A percentile compares a stretch with the other conserved stretches of the same genome.
These are phyloP conservation scores for Dolichopus griseipennis DNA, from an alignment of 2,888 invertebrate species.

Conservation along the genomic window DNA sequence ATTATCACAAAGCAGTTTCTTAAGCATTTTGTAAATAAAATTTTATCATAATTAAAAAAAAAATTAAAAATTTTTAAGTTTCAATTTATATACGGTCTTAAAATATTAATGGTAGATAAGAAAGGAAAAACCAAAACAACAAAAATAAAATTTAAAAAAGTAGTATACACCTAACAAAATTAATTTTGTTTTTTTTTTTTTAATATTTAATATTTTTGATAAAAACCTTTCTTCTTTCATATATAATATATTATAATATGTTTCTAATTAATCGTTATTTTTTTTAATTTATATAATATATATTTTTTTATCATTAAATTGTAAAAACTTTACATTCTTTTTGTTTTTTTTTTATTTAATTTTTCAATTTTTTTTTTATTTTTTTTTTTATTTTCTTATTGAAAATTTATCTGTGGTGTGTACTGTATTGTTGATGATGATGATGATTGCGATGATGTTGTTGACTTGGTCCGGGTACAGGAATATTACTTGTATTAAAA, in stretches of 20 bases:
- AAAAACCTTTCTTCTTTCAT: not conserved
- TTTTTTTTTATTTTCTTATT: conserved; percentile 7
- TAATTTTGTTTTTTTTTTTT: not conserved
- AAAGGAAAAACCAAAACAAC: not conserved
- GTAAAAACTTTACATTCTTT: conserved; percentile 7
- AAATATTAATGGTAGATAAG: no score
- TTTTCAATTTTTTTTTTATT: conserved; percentile 8
- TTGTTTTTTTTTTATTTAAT: not conserved
- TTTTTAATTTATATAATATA: conserved; percentile 10
- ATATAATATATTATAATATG: no score
- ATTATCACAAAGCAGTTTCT: no score
- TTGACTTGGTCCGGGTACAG: conserved; percentile 17
- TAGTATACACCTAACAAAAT: not conserved
- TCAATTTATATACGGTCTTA: no score
- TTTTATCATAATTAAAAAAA: no score
- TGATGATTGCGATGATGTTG: conserved; percentile 22
- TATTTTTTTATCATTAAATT: not conserved
- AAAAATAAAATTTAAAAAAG: not conserved
- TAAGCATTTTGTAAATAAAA: no score
- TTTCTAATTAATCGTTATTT: not conserved
- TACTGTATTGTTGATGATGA: conserved; percentile 21
- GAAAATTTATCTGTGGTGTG: conserved; percentile 18
- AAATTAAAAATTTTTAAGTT: no score
- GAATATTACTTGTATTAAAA: not conserved
- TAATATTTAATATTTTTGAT: not conserved